These are phyloP conservation scores for Leptopilina myrica DNA, from an alignment of 2,888 invertebrate genomes.

Conservation along the genomic window DNA sequence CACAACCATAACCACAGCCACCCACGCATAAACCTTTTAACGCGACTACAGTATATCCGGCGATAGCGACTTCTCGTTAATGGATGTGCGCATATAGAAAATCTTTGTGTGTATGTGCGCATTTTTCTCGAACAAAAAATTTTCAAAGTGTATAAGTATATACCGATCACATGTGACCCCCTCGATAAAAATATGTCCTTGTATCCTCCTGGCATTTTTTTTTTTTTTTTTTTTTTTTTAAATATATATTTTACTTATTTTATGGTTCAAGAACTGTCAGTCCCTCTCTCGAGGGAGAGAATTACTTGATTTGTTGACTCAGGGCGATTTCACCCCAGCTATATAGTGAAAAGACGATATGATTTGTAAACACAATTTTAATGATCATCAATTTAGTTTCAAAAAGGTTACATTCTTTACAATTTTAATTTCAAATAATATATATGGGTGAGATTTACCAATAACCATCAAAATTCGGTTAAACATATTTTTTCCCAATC, in stretches of 20 bases:
- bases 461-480: too few relatives aligned
- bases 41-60: conserved; percentile 55
- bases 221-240: background rate
- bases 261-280: conserved; percentile 18
- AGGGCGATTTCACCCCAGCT: background rate
- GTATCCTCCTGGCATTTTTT: conserved; percentile 7
- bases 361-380: background rate
- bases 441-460: too few relatives aligned
- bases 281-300: background rate
- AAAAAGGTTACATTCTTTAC: too few relatives aligned
- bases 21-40: conserved; percentile 65
- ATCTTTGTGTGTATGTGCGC: conserved; percentile 10
- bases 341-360: background rate
- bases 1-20: conserved; percentile 61
- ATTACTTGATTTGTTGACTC: conserved; percentile 10
- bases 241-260: conserved; percentile 34
- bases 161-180: conserved; percentile 34
- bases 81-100: conserved; percentile 38
- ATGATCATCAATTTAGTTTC: background rate
- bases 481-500: too few relatives aligned
- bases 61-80: conserved; percentile 54
- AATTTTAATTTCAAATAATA: too few relatives aligned
- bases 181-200: conserved; percentile 11
- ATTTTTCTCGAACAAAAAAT: conserved; percentile 52
- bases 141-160: conserved; percentile 36